Conservation (phyloP, 2,888 invertebrate genomes). For the Drosophila bunnanda region DNA sequence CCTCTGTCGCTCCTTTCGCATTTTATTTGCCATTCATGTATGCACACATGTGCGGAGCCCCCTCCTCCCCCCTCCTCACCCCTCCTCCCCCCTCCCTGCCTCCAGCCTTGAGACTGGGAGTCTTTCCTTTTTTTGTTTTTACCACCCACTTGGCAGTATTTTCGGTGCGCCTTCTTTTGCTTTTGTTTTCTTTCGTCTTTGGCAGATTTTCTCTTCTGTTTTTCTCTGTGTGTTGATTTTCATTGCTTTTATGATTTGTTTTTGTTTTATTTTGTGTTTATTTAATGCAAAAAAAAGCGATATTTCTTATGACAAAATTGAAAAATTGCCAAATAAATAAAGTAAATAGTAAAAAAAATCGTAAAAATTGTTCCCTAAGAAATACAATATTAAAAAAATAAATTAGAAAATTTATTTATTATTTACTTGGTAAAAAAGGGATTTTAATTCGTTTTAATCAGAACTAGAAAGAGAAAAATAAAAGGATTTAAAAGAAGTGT, state of each 20-base stretch:
- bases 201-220: conserved; percentile 5
- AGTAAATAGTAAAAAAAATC: background rate
- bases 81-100: background rate
- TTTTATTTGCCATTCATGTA: conserved; percentile 80
- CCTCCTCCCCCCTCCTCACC: background rate
- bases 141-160: conserved; percentile 56
- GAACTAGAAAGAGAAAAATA: too few relatives aligned
- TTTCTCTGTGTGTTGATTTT: conserved; percentile 29
- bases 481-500: too few relatives aligned
- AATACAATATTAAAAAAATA: too few relatives aligned
- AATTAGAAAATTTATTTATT: background rate
- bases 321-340: background rate
- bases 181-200: conserved; percentile 14
- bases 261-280: conserved; percentile 48
- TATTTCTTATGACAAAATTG: conserved; percentile 32
- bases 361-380: background rate
- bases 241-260: conserved; percentile 61
- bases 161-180: conserved; percentile 18
- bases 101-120: conserved; percentile 4
- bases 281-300: background rate
- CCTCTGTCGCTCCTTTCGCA: conserved; percentile 42
- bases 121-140: conserved; percentile 23
- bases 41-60: conserved; percentile 70
- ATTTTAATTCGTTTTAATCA: too few relatives aligned
- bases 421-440: background rate